Percentiles rank a stretch among this genome's conserved stretches.
These are phyloP conservation scores for Spicauda simplicius DNA, from an alignment of 2,888 invertebrate genomes.

Conservation along the genomic window DNA sequence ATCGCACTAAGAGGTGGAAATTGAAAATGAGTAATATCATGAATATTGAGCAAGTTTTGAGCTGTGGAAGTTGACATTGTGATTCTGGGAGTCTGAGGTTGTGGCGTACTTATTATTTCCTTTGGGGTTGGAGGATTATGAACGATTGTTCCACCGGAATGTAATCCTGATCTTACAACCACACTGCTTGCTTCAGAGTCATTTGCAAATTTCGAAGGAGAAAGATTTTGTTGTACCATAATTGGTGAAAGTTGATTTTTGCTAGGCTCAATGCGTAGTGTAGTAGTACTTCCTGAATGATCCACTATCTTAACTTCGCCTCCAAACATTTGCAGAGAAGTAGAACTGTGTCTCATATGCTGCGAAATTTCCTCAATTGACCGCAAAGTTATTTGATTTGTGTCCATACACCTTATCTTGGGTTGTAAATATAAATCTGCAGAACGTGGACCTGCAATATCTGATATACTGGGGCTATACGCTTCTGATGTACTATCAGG, in stretches of 20 bases:
- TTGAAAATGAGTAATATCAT: conserved; percentile 84
- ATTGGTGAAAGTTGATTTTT: conserved; percentile 85
- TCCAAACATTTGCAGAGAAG: conserved; percentile 88
- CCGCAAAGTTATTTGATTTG: conserved; percentile 74
- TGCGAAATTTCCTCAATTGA: conserved; percentile 85
- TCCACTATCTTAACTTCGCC: conserved; percentile 91
- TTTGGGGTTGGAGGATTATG: conserved; percentile 85
- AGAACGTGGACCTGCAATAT: conserved; percentile 73
- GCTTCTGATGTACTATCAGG: conserved; percentile 69
- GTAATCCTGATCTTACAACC: conserved; percentile 91
- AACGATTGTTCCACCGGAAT: conserved; percentile 93
- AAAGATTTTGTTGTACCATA: conserved; percentile 76
- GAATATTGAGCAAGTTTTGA: conserved; percentile 78
- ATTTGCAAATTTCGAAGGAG: conserved; percentile 71
- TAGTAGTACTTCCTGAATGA: conserved; percentile 88
- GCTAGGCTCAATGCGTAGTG: conserved; percentile 88
- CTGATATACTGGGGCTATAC: conserved; percentile 70
- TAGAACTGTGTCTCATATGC: conserved; percentile 82
- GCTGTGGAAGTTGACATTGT: conserved; percentile 75
- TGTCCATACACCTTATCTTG: conserved; percentile 81
- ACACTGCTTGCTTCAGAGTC: conserved; percentile 87
- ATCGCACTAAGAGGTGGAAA: conserved; percentile 89
- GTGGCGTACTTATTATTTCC: conserved; percentile 68
- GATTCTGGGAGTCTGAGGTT: conserved; percentile 83
- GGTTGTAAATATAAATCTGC: conserved; percentile 73